These are phyloP conservation scores for Notechis scutatus DNA, from an alignment of 2,113 vertebrate species.

Conservation along the genomic window DNA sequence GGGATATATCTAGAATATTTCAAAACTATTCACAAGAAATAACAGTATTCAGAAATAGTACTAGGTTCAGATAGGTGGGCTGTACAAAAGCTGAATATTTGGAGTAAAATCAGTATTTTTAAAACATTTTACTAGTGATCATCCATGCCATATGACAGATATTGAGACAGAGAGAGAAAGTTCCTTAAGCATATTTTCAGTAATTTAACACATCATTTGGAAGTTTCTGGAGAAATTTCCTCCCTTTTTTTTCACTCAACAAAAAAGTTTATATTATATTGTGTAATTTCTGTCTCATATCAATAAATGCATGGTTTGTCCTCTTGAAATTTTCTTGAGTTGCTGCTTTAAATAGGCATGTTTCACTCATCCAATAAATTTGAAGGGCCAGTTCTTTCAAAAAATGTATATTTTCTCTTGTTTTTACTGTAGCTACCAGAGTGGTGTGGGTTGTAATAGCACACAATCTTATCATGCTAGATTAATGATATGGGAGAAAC, in stretches of 20 bases:
- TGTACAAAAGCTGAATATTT: neutral
- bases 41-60: neutral
- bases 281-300: neutral
- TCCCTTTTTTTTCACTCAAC: neutral
- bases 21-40: neutral
- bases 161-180: neutral
- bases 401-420: neutral
- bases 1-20: neutral
- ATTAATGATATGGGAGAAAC: neutral
- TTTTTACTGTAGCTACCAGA: neutral
- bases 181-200: neutral
- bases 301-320: neutral
- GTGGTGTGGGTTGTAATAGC: neutral
- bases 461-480: neutral
- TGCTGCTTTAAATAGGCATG: neutral
- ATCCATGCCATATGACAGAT: neutral
- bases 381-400: neutral
- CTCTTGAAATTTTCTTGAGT: neutral
- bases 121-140: neutral
- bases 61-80: neutral
- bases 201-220: neutral
- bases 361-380: neutral
- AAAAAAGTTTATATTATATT: neutral
- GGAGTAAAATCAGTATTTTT: neutral
- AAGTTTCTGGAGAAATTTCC: neutral